Base-by-base conservation (phyloP, 2,888 invertebrate species). In the Sericinus montela region DNA sequence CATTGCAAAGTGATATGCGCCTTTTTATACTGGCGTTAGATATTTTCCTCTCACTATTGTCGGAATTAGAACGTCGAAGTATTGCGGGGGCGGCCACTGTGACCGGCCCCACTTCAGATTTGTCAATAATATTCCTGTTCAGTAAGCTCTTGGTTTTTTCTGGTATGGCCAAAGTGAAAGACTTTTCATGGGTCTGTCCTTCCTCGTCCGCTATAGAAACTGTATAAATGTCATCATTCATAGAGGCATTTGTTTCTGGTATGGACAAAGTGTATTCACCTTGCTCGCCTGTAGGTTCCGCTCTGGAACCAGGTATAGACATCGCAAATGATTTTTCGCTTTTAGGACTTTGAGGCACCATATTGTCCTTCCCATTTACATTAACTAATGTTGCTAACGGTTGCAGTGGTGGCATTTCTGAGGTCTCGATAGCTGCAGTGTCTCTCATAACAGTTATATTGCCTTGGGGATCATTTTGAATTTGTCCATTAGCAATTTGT, bases 401-500 rank as follows among this genome's bases (percentile, higher is more conserved):
- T 46, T 87, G 88, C 46, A 89, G 51, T 0, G 88, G 87, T 7
- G 88, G 87, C 67, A 89, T 72, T 23, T 88, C 88, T 13, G 78
- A 66, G 0, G 73, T 46, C 23, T 83, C 83, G 51, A 78, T 63
- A 1, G 68, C 41, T 25, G 59, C 67, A 35, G 79, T 67, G 54
- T 91, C 91, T 59, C 90, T 79, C 87, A 91, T 90, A 45, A 92
- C 91, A 47, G 92, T 92, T 38, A 92, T 91, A 39, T 90, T 91
- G 11, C 91, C 91, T 65, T 91, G 91, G 19, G 85, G 89, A 60
- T 92, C 92, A 60, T 90, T 88, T 60, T 90, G 91, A 52, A 92
- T 81, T 68, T 91, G 91, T 3, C 91, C 92, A 72, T 92, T 93
- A 15, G 91, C 90, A 65, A 93, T 92, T 81, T 93, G 93, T 51